Evolutionary conservation across 53 echinoderm and acorn worm genomes (phyloP).

Genomic region (Astropecten irregularis): DNA sequence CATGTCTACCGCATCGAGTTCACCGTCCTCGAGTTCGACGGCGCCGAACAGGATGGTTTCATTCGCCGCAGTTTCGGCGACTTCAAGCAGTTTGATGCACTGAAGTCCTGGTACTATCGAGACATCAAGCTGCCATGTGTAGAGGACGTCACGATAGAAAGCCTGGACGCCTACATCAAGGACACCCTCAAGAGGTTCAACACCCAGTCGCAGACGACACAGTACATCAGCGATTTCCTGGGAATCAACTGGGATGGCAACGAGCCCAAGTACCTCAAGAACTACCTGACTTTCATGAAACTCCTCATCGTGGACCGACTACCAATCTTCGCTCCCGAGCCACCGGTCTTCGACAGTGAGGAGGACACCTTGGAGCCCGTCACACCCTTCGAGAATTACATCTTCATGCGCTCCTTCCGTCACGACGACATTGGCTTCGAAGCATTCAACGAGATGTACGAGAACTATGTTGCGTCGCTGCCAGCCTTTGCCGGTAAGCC

Average conservation of each 20-base stretch:
- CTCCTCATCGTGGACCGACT: slow-evolving; percentile 56
- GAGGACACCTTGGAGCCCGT: slow-evolving; percentile 56
- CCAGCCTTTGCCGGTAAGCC: slow-evolving; percentile 50
- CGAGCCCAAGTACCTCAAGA: slow-evolving; percentile 54
- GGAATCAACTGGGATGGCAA: slow-evolving; percentile 82
- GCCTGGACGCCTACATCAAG: slow-evolving; percentile 54
- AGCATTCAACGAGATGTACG: slow-evolving; percentile 41
- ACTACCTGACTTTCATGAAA: slow-evolving; percentile 72
- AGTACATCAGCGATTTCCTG: slow-evolving; percentile 67
- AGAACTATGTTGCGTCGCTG: slow-evolving; percentile 40
- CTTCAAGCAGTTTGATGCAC: slow-evolving; percentile 62
- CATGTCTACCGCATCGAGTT: slow-evolving; percentile 65
- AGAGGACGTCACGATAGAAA: background rate
- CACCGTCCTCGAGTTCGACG: slow-evolving; percentile 33
- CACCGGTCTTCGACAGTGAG: slow-evolving; percentile 63
- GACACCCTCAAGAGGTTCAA: slow-evolving; percentile 15
- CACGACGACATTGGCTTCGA: slow-evolving; percentile 53
- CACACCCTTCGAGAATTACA: slow-evolving; percentile 74
- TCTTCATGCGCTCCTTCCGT: slow-evolving; percentile 68
- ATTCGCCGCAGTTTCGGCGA: slow-evolving; percentile 67
- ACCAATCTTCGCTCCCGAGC: slow-evolving; percentile 70
- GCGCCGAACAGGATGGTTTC: slow-evolving; percentile 19
- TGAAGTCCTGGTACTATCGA: slow-evolving; percentile 64
- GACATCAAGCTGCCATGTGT: slow-evolving; percentile 34
- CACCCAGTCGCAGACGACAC: slow-evolving; percentile 45